These are phyloP conservation scores for Caloenas nicobarica DNA, from an alignment of 2,113 vertebrate genomes.

Conservation along the genomic window DNA sequence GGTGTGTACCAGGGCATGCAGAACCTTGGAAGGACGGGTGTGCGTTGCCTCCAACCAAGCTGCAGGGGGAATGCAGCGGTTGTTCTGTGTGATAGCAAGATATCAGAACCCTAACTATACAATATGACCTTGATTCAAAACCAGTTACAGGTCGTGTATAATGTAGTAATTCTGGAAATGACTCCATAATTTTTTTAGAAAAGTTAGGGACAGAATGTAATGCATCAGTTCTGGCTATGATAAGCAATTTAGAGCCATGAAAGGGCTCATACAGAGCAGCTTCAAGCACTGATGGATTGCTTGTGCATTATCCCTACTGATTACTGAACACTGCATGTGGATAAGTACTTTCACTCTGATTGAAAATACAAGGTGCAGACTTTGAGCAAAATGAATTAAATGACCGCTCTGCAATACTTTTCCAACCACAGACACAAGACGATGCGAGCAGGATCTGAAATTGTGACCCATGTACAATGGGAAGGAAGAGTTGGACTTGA, in stretches of 20 bases:
- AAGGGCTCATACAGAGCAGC: background rate
- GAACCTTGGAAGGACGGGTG: background rate
- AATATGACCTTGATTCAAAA: background rate
- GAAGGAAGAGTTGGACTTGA: background rate
- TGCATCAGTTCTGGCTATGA: background rate
- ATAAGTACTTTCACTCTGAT: conserved; percentile 33
- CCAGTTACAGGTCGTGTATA: background rate
- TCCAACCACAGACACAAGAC: background rate
- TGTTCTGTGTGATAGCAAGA: background rate
- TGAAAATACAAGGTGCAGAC: conserved; percentile 26
- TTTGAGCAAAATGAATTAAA: conserved; percentile 52
- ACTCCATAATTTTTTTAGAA: background rate
- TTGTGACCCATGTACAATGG: background rate
- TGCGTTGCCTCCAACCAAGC: background rate
- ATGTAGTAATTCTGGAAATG: conserved; percentile 7
- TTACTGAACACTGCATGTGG: conserved; percentile 34
- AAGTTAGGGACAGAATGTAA: background rate
- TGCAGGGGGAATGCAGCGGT: background rate
- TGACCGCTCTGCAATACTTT: background rate
- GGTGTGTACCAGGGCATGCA: background rate
- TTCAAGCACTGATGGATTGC: conserved; percentile 30
- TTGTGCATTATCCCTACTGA: conserved; percentile 39
- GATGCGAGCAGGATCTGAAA: background rate
- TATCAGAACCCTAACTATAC: background rate
- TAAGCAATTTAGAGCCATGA: conserved; percentile 8